phyloP scores from a whole-genome alignment of 2,113 vertebrate species.

The Thamnophis sirtalis region DNA sequence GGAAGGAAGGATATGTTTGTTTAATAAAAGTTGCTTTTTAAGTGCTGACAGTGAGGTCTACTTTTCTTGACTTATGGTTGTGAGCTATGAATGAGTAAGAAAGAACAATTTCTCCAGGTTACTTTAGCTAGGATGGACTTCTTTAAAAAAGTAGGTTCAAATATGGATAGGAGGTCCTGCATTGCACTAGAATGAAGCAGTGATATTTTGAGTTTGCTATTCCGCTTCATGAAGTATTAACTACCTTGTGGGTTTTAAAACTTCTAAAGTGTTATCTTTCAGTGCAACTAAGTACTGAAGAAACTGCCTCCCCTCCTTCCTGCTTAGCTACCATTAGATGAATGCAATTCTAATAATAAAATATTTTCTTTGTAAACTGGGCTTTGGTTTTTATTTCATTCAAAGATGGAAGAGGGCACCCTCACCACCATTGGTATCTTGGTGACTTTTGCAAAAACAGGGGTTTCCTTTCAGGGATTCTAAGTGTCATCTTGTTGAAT shows the following conservation, averaged over 20 bases:
- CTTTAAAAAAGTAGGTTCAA: background rate
- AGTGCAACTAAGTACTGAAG: background rate
- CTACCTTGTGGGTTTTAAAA: background rate
- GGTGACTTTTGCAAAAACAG: conserved; percentile 67
- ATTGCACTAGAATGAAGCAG: background rate
- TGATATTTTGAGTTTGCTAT: background rate
- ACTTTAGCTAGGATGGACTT: background rate
- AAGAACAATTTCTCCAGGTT: background rate
- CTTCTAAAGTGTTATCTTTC: background rate
- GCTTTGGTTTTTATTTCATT: background rate
- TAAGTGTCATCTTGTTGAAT: conserved; percentile 36
- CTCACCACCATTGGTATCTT: background rate
- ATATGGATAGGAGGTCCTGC: background rate
- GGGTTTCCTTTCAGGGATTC: conserved; percentile 71
- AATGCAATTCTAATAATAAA: background rate
- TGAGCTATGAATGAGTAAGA: background rate
- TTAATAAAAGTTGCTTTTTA: background rate
- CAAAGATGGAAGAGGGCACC: background rate
- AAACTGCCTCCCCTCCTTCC: background rate
- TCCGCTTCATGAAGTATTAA: background rate
- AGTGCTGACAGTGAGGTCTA: background rate
- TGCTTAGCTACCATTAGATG: background rate
- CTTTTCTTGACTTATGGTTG: background rate
- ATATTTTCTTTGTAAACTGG: conserved; percentile 4
- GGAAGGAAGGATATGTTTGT: background rate